Base-by-base conservation (phyloP, 2,888 invertebrate genomes). In the Orthosia gracilis region DNA sequence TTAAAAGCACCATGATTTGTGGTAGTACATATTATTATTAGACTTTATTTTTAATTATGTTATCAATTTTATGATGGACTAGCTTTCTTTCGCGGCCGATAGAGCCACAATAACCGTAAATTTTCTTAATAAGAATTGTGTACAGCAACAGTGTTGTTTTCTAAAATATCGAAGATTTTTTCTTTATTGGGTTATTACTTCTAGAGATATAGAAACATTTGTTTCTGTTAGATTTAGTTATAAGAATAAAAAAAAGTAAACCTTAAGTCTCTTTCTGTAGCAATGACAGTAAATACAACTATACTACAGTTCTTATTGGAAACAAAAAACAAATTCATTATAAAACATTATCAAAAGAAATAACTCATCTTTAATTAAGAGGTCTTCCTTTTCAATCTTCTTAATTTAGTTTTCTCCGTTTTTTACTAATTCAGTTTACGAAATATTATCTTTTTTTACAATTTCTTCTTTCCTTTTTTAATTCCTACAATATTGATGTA, bases 291-390 rank as follows among this genome's bases (percentile, higher is more conserved):
- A 40, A n/a, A 5, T 1, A 18, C n/a, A 23, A n/a, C 3, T 2
- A 18, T 11, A 17, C 9, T 13, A 0, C 23, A 47, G 23, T 18
- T 61, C 26, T n/a, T 23, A 40, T 9, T 9, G 40, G 21, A 47
- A 17, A 31, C 40, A 45, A 58, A 57, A 55, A 69, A 52, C 13
- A 1, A 45, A 47, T 40, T 12, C 21, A 69, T 73, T 69, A 73
- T 52, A 80, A 84, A 89, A 87, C 85, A 85, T 84, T 88, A 84
- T 78, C 69, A 86, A 65, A 87, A 77, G 80, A 88, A 89, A 92
- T 91, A 90, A 91, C 89, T 91, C 87, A 87, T 88, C 50, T 73
- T 69, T 91, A 92, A 94, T 94, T 87, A 90, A 92, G 92, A 90
- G 86, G 89, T 91, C 89, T 89, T 85, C 93, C 91, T 61, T 80